A percentile compares a stretch with the other conserved stretches of the same genome.
Conservation (phyloP, 2,113 vertebrate species). For the Solea solea region DNA sequence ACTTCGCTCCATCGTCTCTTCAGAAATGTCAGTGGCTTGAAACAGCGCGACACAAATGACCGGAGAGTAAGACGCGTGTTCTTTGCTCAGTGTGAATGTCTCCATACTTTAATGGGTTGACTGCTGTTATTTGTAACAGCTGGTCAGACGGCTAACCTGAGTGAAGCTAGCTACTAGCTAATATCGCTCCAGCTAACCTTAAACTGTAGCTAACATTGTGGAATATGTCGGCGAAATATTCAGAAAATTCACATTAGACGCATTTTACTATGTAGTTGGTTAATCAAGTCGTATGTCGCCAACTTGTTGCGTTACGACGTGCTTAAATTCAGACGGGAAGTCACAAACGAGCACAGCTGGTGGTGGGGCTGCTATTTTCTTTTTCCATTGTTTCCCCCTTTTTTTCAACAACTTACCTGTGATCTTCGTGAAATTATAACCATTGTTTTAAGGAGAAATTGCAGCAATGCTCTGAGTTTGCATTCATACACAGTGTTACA, state of each 20-base stretch:
- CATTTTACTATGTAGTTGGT: background rate
- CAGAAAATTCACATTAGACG: background rate
- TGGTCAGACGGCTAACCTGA: background rate
- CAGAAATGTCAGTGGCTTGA: conserved; percentile 8
- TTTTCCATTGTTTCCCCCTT: background rate
- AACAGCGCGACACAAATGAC: background rate
- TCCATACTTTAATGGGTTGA: background rate
- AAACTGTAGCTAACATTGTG: background rate
- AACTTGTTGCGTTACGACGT: background rate
- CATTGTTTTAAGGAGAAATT: too few relatives aligned
- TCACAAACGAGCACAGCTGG: background rate
- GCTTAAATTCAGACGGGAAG: background rate
- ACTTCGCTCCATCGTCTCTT: conserved; percentile 30
- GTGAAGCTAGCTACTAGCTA: conserved; percentile 41
- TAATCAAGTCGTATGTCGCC: background rate
- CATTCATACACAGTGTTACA: too few relatives aligned
- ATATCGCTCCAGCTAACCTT: conserved; percentile 42
- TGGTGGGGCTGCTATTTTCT: conserved; percentile 3
- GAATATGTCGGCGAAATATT: background rate
- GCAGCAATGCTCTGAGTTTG: too few relatives aligned
- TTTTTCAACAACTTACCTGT: too few relatives aligned
- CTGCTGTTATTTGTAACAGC: background rate
- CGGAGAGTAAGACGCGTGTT: conserved; percentile 26
- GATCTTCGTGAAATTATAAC: too few relatives aligned
- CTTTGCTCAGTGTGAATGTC: background rate